phyloP scores from a whole-genome alignment of 2,888 invertebrate genomes.

The Dyspetes luteomarginatus region DNA sequence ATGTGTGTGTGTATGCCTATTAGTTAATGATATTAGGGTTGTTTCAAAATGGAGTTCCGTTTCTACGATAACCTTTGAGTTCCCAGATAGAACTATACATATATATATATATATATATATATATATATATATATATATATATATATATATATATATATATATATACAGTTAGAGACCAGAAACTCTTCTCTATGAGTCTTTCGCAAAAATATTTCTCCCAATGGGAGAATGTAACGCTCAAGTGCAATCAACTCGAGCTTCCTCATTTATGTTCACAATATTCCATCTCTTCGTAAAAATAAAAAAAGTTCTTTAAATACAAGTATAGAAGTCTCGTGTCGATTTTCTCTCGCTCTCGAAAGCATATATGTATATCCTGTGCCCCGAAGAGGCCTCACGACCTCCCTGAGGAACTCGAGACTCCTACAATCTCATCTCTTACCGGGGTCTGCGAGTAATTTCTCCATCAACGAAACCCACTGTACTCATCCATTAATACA shows the following conservation, averaged over 20 bases:
- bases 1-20: not conserved
- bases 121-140: too few species aligned
- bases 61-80: too few species aligned
- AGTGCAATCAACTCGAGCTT: not conserved
- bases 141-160: not conserved
- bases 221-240: too few species aligned
- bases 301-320: not conserved
- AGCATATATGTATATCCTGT: slow-evolving; percentile 1
- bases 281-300: too few species aligned
- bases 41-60: too few species aligned
- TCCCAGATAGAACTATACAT: too few species aligned
- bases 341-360: not conserved
- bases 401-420: slow-evolving; percentile 50
- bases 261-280: too few species aligned
- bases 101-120: too few species aligned
- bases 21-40: too few species aligned
- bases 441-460: slow-evolving; percentile 57
- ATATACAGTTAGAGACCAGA: too few species aligned
- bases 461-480: slow-evolving; percentile 63
- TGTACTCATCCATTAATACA: slow-evolving; percentile 28
- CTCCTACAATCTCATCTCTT: slow-evolving; percentile 52
- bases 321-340: not conserved
- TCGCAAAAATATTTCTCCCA: not conserved
- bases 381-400: slow-evolving; percentile 23
- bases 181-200: too few species aligned